These are phyloP conservation scores for Dynastes maya DNA, from an alignment of 2,888 invertebrate species.

Conservation along the genomic window DNA sequence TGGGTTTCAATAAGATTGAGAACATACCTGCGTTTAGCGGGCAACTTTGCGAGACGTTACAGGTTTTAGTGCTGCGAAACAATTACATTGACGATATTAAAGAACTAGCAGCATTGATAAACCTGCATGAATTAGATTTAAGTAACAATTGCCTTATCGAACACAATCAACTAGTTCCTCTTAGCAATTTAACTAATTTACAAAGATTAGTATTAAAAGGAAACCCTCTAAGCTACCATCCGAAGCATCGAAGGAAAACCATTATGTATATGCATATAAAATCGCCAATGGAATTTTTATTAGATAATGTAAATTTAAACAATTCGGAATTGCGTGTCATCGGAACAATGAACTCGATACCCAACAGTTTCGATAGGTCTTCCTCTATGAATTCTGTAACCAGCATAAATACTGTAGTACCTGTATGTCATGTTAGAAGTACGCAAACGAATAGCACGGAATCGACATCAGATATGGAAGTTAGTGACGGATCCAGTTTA, in stretches of 20 bases:
- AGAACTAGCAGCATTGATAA: slow-evolving; percentile 73
- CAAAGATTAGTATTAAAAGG: slow-evolving; percentile 74
- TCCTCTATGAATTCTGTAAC: slow-evolving; percentile 57
- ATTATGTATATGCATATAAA: slow-evolving; percentile 74
- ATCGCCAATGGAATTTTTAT: slow-evolving; percentile 72
- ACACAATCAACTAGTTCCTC: slow-evolving; percentile 73
- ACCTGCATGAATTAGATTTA: slow-evolving; percentile 75
- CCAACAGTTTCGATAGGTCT: slow-evolving; percentile 53
- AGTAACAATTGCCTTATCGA: slow-evolving; percentile 78
- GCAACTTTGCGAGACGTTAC: slow-evolving; percentile 71
- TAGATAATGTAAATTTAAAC: slow-evolving; percentile 73
- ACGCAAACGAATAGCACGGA: slow-evolving; percentile 51
- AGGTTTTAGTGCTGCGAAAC: slow-evolving; percentile 74
- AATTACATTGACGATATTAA: slow-evolving; percentile 78
- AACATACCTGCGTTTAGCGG: slow-evolving; percentile 74
- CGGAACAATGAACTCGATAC: slow-evolving; percentile 67
- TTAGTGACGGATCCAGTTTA: slow-evolving; percentile 50
- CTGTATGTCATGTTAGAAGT: slow-evolving; percentile 46
- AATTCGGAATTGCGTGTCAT: slow-evolving; percentile 72
- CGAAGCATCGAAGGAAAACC: slow-evolving; percentile 73
- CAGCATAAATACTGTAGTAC: slow-evolving; percentile 58
- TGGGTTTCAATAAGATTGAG: slow-evolving; percentile 77
- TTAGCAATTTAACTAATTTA: slow-evolving; percentile 73
- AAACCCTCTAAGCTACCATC: slow-evolving; percentile 78
- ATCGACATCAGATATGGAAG: slow-evolving; percentile 57